Percentiles rank a stretch among this genome's conserved stretches.
Conservation (phyloP, 2,888 invertebrate genomes). For the Nemapogon koenigi region DNA sequence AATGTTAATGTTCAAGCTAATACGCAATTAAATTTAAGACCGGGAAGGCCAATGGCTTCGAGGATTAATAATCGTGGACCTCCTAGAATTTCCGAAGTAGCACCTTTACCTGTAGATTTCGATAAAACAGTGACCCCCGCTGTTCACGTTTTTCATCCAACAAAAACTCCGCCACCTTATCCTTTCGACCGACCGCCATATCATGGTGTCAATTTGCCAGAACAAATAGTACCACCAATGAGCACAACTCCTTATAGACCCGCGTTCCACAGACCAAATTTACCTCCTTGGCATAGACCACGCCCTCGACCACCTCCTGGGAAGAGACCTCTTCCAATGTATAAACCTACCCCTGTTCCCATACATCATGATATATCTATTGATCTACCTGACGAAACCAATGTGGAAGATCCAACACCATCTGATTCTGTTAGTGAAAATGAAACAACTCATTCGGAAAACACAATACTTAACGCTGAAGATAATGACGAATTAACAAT, state of each 20-base stretch:
- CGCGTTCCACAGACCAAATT: conserved; percentile 61
- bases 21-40: conserved; percentile 68
- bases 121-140: conserved; percentile 61
- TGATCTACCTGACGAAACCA: conserved; percentile 32
- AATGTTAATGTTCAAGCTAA: conserved; percentile 87
- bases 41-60: conserved; percentile 72
- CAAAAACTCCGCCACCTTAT: conserved; percentile 70
- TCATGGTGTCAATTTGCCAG: conserved; percentile 74
- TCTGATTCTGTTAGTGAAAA: conserved; percentile 34
- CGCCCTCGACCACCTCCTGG: conserved; percentile 60
- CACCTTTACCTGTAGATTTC: conserved; percentile 72
- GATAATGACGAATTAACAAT: conserved; percentile 22
- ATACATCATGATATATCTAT: conserved; percentile 36
- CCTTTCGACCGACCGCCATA: conserved; percentile 77
- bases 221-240: conserved; percentile 72
- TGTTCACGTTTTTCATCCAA: conserved; percentile 44
- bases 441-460: conserved; percentile 42
- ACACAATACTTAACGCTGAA: conserved; percentile 33
- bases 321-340: conserved; percentile 64
- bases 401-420: conserved; percentile 25
- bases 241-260: conserved; percentile 59
- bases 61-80: conserved; percentile 91
- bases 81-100: conserved; percentile 81
- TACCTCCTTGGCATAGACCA: conserved; percentile 72
- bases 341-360: conserved; percentile 66